Evolutionary conservation across 2,888 invertebrate genomes (phyloP), one percentile per base, ranked within the genome.

Genomic region (Aspidiotus rigidus): DNA sequence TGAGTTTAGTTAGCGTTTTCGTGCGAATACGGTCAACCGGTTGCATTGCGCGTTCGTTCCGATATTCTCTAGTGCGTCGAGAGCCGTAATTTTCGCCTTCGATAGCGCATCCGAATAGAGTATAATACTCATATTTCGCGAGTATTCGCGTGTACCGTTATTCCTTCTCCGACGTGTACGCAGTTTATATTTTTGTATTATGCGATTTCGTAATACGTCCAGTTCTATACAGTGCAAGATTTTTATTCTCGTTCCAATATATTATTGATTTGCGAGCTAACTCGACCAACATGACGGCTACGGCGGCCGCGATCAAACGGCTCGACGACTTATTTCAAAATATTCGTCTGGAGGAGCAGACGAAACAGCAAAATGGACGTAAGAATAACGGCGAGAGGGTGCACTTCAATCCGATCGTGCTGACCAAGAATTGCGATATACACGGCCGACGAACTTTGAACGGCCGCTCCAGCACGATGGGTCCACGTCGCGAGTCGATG

Each of bases 271-370:
- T 28, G 28, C 28, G 28, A 28, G 28, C 28, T 13, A 54, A 42
- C 54, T 7, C 42, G 11, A 6, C 11, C 59, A 59, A 62, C 57
- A 73, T 73, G 73, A 72, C 70, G 60, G 71, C 72, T 64, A 73
- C 74, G 75, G 84, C 83, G 70, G 81, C 83, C 72, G 86, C 87
- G 53, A 84, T 88, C 77, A 85, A 84, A 74, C 84, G 87, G 74
- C 79, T 89, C 75, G 88, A 88, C 77, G 85, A 86, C 59, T 83
- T 89, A 76, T 88, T 89, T 79, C 82, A 81, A 72, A 85, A 84
- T 75, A 83, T 85, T 74, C 84, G 81, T 76, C 76, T 86, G 74
- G 85, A 85, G 55, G 79, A 78, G 75, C 80, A 80, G 61, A 49
- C 78, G 78, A 63, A 73, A 79, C 66, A 74, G 64, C 49, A 53